These are phyloP conservation scores for Caenorhabditis latens DNA, from an alignment of 1,140 invertebrate genomes.

Conservation along the genomic window DNA sequence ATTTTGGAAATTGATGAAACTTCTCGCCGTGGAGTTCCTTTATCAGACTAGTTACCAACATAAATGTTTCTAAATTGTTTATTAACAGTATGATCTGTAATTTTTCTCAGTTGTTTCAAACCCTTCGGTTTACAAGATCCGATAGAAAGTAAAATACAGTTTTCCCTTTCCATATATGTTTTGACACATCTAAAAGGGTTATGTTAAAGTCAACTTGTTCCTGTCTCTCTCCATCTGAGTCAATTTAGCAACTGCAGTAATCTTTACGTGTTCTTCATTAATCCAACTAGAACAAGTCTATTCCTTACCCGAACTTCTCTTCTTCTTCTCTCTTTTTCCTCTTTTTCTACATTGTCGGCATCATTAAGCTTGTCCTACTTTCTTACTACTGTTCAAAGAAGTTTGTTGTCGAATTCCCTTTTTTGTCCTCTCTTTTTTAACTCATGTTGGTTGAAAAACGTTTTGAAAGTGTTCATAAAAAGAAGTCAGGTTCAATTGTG, in stretches of 20 bases:
- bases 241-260: slow-evolving; percentile 14
- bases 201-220: neutral
- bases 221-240: neutral
- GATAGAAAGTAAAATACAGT: too few species aligned
- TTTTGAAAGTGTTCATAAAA: slow-evolving; percentile 38
- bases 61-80: too few species aligned
- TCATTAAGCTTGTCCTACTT: slow-evolving; percentile 56
- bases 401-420: neutral
- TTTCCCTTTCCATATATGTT: neutral
- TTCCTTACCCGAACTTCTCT: neutral
- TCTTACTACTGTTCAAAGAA: slow-evolving; percentile 23
- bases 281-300: slow-evolving; percentile 19
- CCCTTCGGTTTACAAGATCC: too few species aligned
- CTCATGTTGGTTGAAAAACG: slow-evolving; percentile 25
- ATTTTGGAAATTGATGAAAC: too few species aligned
- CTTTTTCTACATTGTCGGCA: neutral
- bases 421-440: neutral
- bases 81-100: too few species aligned
- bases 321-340: neutral
- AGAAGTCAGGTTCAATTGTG: neutral
- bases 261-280: neutral
- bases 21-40: too few species aligned
- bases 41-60: too few species aligned
- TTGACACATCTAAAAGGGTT: neutral
- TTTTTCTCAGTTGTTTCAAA: too few species aligned